Base-by-base conservation (phyloP, 1,140 invertebrate species). In the Archivesica marissinica region DNA sequence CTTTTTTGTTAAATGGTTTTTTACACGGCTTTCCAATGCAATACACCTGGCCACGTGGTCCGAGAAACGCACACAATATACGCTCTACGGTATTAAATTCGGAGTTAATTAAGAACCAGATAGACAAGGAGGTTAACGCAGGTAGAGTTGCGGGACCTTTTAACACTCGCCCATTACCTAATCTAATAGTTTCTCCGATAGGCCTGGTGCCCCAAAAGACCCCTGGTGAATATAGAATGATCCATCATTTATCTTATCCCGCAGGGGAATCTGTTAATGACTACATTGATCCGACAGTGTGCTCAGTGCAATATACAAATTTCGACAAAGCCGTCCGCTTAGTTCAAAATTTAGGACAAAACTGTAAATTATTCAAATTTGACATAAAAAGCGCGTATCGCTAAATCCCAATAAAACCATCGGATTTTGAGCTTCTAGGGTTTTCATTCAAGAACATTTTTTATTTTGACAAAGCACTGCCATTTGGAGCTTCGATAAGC, bases 351-450 rank as follows among this genome's bases (percentile, higher is more conserved):
- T 25, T 79, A 35, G 77, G 59, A 11, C 54, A 47, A 15, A 30
- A 66, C 15, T 79, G 77, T 61, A 17, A 61, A 11, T 47, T 85
- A 13, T 85, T 66, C 41, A 81, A 87, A 68, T 9, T 35, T 0
- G 88, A 88, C 28, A 81, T 88, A 1, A 39, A 84, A 28, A 44
- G 72, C 52, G 85, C 85, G 25, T 87, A 82, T 38, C 66, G 77
- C 9, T 23, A 77, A 2, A 13, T 87, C 39, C 80, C 86, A 83
- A 54, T 66, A 35, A 41, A 44, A 4, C 56, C 38, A 15, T n/a
- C 20, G 50, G 77, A 79, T 52, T 79, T 66, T 50, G 9, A 79
- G 20, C 20, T 79, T n/a, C 50, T 79, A 50, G 77, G 77, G 4
- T 66, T 79, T 28, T 33, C 38, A 11, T 79, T 66, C 28, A 79